A percentile compares a stretch with the other conserved stretches of the same genome.
Conservation (phyloP, 1,140 invertebrate genomes). For the Zaprionus africanus region DNA sequence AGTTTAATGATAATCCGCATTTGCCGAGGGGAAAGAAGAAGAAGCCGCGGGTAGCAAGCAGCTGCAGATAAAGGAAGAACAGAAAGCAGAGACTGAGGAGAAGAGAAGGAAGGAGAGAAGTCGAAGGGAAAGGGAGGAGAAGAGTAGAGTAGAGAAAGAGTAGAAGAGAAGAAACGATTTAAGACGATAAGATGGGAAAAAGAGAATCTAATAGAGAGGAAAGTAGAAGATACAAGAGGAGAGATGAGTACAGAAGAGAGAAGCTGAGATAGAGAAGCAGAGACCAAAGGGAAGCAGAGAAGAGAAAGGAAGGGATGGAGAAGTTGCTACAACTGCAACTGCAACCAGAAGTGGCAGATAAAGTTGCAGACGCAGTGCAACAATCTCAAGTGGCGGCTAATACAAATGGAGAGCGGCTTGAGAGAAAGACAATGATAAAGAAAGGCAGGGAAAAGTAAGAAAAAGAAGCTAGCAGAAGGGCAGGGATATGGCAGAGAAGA, state of each 20-base stretch:
- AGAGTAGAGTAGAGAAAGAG: neutral
- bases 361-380: neutral
- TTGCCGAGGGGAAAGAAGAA: neutral
- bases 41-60: neutral
- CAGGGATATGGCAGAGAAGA: conserved; percentile 8
- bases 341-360: neutral
- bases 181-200: neutral
- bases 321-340: conserved; percentile 10
- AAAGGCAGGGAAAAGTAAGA: no score
- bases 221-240: conserved; percentile 2
- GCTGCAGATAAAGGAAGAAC: no score
- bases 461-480: neutral
- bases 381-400: conserved; percentile 33
- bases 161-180: neutral
- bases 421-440: conserved; percentile 6
- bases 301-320: neutral
- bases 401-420: conserved; percentile 51
- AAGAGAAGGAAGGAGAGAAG: no score
- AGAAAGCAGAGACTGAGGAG: no score
- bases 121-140: neutral
- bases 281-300: neutral
- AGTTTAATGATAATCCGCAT: conserved; percentile 5
- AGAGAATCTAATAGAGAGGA: neutral
- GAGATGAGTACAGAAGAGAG: no score
- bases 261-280: neutral